Evolutionary conservation across 1,140 invertebrate species (phyloP).

Genomic region (Globodera ellingtonae): DNA sequence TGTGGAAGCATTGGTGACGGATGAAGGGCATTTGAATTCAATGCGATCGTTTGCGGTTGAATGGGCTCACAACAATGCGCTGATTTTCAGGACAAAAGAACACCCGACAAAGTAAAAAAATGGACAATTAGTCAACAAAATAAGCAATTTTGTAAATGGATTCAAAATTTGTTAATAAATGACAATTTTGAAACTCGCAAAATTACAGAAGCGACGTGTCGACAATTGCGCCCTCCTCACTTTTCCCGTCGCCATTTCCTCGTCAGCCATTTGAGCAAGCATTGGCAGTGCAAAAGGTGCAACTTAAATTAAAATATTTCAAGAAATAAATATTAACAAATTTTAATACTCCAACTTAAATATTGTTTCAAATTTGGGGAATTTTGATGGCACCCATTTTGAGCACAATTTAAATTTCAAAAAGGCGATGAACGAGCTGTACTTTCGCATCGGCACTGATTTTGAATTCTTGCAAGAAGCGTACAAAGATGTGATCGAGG

Average conservation of each 20-base stretch:
- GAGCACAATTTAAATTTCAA: no score
- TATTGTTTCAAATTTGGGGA: no score
- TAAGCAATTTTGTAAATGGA: background rate
- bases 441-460: background rate
- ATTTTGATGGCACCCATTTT: no score
- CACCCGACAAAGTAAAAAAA: background rate
- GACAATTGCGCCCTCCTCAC: background rate
- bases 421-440: background rate
- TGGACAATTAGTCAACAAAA: background rate
- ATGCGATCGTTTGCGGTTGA: background rate
- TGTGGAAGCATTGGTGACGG: background rate
- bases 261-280: background rate
- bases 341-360: no score
- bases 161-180: no score
- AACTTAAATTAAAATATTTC: background rate
- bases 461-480: background rate
- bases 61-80: conserved; percentile 3
- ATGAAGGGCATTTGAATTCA: background rate
- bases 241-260: background rate
- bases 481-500: background rate
- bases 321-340: no score
- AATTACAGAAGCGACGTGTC: background rate
- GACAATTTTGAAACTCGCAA: no score
- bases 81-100: conserved; percentile 8
- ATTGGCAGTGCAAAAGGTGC: background rate